Conservation (phyloP, 2,113 vertebrate species). For the Marmota flaviventris region DNA sequence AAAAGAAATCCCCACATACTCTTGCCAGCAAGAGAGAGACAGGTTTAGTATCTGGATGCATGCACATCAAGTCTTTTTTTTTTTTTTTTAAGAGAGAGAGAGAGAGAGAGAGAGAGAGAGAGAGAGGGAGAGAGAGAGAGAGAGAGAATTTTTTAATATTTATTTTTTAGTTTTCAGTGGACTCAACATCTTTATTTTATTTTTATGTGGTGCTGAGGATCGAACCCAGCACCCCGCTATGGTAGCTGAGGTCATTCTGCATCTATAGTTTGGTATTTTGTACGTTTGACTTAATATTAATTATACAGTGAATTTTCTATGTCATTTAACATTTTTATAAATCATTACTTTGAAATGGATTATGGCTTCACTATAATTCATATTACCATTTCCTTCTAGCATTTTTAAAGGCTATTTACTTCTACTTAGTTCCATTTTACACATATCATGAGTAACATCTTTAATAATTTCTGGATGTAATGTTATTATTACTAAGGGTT, state of each 20-base stretch:
- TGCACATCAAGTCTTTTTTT: background rate
- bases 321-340: background rate
- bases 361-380: background rate
- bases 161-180: too few relatives aligned
- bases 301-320: background rate
- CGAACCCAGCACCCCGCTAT: too few relatives aligned
- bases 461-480: background rate
- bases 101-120: too few relatives aligned
- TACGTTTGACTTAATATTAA: background rate
- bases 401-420: background rate
- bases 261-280: background rate
- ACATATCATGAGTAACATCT: background rate
- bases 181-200: too few relatives aligned
- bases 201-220: too few relatives aligned
- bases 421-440: background rate
- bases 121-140: too few relatives aligned
- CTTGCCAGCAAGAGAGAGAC: background rate
- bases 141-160: too few relatives aligned
- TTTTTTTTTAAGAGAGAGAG: too few relatives aligned
- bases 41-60: too few relatives aligned
- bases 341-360: background rate
- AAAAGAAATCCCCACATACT: background rate
- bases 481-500: background rate
- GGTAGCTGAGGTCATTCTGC: background rate
- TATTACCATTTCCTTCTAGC: background rate